A percentile compares a stretch with the other conserved stretches of the same genome.
Conservation (phyloP, 2,888 invertebrate species). For the Balanococcus diminutus region DNA sequence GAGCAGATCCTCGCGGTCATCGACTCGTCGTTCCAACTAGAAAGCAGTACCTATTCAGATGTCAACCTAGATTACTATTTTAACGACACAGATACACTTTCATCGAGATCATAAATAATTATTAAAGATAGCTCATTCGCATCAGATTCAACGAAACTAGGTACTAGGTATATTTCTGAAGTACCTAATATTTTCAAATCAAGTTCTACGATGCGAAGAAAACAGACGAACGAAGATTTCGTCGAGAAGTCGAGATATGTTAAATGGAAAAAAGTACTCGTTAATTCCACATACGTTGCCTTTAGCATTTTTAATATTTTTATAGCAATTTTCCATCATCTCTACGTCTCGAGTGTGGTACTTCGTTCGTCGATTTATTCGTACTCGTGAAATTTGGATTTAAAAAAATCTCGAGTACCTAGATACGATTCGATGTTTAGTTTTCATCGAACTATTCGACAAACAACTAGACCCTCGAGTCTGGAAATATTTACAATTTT, state of each 20-base stretch:
- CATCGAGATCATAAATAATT: no score
- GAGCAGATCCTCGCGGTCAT: not conserved
- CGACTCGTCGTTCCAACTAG: not conserved
- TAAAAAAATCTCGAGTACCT: not conserved
- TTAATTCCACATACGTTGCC: not conserved
- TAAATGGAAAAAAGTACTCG: not conserved
- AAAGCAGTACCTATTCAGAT: not conserved
- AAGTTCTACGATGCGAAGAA: not conserved
- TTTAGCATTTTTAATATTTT: not conserved
- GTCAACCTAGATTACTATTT: not conserved
- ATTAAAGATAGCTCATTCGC: no score
- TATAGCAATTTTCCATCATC: not conserved
- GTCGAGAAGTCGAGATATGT: not conserved
- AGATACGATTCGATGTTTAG: no score
- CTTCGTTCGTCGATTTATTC: not conserved
- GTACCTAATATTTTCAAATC: not conserved
- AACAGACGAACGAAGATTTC: no score
- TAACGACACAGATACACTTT: not conserved
- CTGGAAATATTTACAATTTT: not conserved
- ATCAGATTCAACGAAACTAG: not conserved
- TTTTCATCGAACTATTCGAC: not conserved
- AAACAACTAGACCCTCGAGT: not conserved
- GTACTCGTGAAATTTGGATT: not conserved
- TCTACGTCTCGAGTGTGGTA: not conserved
- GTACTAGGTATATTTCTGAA: not conserved